Conservation (phyloP, 2,888 invertebrate genomes). For the Campopleginae sp. region DNA sequence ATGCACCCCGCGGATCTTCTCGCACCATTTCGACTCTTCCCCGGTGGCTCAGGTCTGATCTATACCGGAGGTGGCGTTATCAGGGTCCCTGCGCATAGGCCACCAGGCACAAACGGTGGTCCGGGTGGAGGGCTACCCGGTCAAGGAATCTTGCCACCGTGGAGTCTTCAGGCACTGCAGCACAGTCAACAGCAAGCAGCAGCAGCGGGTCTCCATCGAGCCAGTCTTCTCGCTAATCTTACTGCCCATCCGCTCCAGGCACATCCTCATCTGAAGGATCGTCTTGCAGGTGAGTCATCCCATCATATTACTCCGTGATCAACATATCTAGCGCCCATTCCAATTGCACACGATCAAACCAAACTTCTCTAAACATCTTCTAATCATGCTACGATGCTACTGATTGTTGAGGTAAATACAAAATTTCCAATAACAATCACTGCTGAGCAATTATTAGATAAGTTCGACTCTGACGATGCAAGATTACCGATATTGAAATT, state of each 20-base stretch:
- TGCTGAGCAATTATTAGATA: background rate
- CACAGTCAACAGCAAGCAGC: conserved; percentile 81
- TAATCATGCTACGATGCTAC: background rate
- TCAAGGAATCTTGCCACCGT: conserved; percentile 78
- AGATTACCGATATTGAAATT: conserved; percentile 5
- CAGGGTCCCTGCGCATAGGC: conserved; percentile 92
- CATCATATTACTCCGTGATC: conserved; percentile 20
- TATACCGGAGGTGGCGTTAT: conserved; percentile 89
- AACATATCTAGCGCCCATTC: background rate
- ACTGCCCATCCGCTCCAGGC: conserved; percentile 82
- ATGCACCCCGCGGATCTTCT: conserved; percentile 77
- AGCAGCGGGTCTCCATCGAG: conserved; percentile 81
- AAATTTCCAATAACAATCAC: background rate
- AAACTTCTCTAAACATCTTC: background rate
- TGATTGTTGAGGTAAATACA: background rate
- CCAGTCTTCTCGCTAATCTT: conserved; percentile 82
- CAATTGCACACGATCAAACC: background rate
- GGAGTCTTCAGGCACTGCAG: conserved; percentile 81
- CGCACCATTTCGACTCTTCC: conserved; percentile 78
- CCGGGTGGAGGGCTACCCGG: conserved; percentile 74
- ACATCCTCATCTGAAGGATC: conserved; percentile 82
- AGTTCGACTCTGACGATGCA: background rate
- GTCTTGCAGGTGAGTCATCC: conserved; percentile 79
- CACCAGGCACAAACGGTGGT: conserved; percentile 85
- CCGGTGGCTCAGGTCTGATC: conserved; percentile 80